Base-by-base conservation (phyloP, 2,888 invertebrate species). In the Diloba caeruleocephala region DNA sequence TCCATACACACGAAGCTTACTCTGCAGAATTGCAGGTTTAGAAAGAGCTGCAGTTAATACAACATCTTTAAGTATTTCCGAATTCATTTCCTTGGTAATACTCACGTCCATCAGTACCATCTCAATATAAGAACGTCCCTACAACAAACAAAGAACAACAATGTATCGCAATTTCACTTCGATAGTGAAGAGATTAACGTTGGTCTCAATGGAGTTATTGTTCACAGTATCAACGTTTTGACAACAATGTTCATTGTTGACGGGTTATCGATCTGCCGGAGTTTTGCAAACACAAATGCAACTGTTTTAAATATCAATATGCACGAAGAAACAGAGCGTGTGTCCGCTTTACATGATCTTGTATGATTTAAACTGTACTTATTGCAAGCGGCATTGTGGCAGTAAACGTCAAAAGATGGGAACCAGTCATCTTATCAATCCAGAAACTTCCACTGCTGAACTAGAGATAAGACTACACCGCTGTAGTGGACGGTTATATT, bases 191-290 rank as follows among this genome's bases (percentile, higher is more conserved):
- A 42, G 14, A 51, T 55, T 36, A 60, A 9, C 50, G 33, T 9
- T 34, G 25, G 37, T 29, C 43, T 62, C 45, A 54, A 65, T 32
- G 50, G 36, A 51, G 31, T 50, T 57, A 62, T 55, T 45, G 63
- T 66, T 57, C 42, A 12, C 39, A 21, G 17, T 50, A 50, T 46
- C 28, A 37, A 45, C 23, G 48, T 63, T 67, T 45, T 48, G 42
- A 55, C 51, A 58, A 70, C 60, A 70, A 52, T 57, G 32, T 42
- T 33, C 63, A 53, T 70, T 70, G 59, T 67, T 41, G 28, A 32
- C 8, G 14, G 23, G 32, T 36, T 61, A 46, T 43, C 55, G 39
- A 42, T 39, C 48, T 29, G 34, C 43, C n/a, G 23, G n/a, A 28
- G 43, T 19, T 39, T 50, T 29, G 15, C 21, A 36, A 56, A 51